A percentile compares a stretch with the other conserved stretches of the same genome.
Evolutionary conservation across 2,113 vertebrate species (phyloP).

Genomic region (Ramphastos sulfuratus): DNA sequence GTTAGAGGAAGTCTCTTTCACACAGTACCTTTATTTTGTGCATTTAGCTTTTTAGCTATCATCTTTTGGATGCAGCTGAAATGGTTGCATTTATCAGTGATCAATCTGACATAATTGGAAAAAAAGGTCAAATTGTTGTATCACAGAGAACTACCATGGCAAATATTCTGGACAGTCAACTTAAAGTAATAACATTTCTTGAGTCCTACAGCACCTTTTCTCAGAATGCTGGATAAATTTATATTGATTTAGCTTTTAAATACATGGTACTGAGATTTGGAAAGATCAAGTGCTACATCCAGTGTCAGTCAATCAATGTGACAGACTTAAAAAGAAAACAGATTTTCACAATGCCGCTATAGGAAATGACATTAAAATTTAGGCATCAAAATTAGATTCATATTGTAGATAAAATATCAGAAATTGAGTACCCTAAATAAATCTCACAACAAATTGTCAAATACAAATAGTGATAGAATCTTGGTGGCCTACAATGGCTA

Average conservation of each 20-base stretch:
- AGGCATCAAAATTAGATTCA: background rate
- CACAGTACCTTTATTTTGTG: background rate
- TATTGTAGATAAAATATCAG: background rate
- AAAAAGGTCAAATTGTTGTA: background rate
- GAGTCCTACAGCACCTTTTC: background rate
- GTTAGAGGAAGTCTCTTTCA: background rate
- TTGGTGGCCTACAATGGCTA: fast-evolving
- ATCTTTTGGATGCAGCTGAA: background rate
- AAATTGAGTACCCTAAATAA: background rate
- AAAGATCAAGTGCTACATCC: background rate
- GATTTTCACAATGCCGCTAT: background rate
- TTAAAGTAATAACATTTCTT: background rate
- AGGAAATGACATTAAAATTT: background rate
- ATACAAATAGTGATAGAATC: background rate
- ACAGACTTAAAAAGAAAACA: background rate
- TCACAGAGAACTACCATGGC: background rate
- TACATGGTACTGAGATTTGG: background rate
- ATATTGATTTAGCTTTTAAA: background rate
- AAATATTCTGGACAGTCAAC: background rate
- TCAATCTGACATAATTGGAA: background rate
- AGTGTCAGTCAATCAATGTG: background rate
- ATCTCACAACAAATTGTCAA: background rate
- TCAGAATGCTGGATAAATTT: background rate
- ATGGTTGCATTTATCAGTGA: background rate
- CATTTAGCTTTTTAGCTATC: background rate